Evolutionary conservation across 2,888 invertebrate species (phyloP), one percentile per base, ranked within the genome.

Genomic region (Frankliniella fusca): DNA sequence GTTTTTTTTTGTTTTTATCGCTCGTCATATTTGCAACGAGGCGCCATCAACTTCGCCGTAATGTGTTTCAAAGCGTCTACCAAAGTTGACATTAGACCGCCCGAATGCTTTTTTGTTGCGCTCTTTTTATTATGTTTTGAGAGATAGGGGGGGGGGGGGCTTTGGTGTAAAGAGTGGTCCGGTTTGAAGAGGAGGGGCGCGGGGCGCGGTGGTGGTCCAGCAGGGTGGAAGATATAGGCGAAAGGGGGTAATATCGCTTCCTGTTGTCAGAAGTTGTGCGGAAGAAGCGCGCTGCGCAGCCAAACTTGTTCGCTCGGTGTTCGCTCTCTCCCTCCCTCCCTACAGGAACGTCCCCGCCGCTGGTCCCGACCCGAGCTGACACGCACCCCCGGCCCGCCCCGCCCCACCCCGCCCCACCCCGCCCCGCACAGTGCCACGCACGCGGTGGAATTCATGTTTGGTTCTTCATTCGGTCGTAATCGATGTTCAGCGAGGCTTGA

Each of bases 11-110:
- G 70, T n/a, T 76, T 27, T 76, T 23, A 23, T 23, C 70, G 70
- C 70, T 76, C 70, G 27, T 76, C 70, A 76, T 76, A 76, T 76
- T 76, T 76, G 70, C 70, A 76, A 76, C 70, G 27, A 76, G 27
- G 70, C 70, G 70, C 70, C 70, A 76, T 76, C 70, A 76, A 76
- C 61, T 61, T 27, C 54, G 54, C 23, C 27, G 10, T 76, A 76
- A 76, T 27, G 70, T 76, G 38, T 38, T 27, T 12, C 70, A 12
- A 27, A 9, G 27, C 70, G 38, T 38, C 38, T 5, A 38, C 38
- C 38, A 38, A 38, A 38, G 38, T 38, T 38, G 38, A 38, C 38
- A 38, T 38, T 38, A 38, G 38, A 38, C 38, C 38, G 38, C 38
- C 38, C 38, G n/a, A n/a, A n/a, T n/a, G n/a, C n/a, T n/a, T n/a